These are phyloP conservation scores for Perodicticus potto DNA, from an alignment of 2,797 vertebrate genomes.

Conservation along the genomic window DNA sequence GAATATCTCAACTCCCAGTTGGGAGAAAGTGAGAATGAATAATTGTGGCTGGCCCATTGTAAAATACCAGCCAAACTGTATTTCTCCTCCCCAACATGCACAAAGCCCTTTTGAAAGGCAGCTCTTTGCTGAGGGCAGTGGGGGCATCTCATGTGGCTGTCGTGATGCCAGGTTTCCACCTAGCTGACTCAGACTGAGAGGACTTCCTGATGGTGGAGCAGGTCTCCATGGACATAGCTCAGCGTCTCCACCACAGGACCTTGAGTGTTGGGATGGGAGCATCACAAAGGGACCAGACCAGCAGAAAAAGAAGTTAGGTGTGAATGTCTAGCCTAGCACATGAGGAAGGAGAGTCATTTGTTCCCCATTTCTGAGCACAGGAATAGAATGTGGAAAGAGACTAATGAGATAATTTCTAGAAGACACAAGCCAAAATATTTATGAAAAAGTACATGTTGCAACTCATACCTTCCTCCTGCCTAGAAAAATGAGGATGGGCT, in stretches of 20 bases:
- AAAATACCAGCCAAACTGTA: slow-evolving; percentile 71
- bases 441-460: neutral
- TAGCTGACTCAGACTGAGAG: neutral
- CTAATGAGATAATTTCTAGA: neutral
- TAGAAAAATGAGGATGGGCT: neutral
- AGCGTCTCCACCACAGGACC: slow-evolving; percentile 29
- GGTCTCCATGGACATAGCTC: neutral
- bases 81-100: slow-evolving; percentile 52
- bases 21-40: neutral
- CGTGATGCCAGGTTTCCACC: slow-evolving; percentile 57
- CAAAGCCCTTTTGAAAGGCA: slow-evolving; percentile 52
- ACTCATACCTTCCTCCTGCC: no score
- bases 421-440: neutral
- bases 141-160: slow-evolving; percentile 34
- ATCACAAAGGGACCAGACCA: neutral
- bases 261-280: neutral
- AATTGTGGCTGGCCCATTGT: neutral
- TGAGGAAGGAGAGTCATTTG: neutral
- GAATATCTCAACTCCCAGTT: neutral
- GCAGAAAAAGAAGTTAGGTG: neutral
- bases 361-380: neutral
- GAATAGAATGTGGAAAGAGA: neutral
- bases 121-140: slow-evolving; percentile 60
- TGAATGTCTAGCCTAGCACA: neutral
- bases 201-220: slow-evolving; percentile 41